Conservation (phyloP, 1,140 invertebrate species). For the Drosophila micromelanica region DNA sequence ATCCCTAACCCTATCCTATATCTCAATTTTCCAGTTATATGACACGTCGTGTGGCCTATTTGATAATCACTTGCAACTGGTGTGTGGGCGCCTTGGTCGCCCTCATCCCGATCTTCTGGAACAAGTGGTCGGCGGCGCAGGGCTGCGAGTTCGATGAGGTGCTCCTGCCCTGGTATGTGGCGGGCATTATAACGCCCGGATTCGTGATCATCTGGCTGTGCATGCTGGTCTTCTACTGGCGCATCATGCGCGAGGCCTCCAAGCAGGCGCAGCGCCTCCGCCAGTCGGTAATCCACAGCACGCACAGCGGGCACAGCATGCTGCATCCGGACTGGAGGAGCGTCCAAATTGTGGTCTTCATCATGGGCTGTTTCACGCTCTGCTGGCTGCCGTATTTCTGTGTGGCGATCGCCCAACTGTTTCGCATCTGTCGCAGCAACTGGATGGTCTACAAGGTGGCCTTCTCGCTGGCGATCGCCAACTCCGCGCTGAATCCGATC, state of each 20-base stretch:
- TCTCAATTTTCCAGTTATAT: conserved; percentile 79
- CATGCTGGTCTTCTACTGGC: conserved; percentile 90
- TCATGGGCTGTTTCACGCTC: conserved; percentile 90
- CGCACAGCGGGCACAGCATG: conserved; percentile 85
- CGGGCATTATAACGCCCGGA: conserved; percentile 88
- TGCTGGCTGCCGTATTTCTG: conserved; percentile 91
- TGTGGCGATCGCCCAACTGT: conserved; percentile 87
- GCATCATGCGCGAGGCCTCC: conserved; percentile 90
- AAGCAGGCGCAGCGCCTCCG: conserved; percentile 88
- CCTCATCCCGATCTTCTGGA: conserved; percentile 89
- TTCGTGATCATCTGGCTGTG: conserved; percentile 89
- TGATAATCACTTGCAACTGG: conserved; percentile 88
- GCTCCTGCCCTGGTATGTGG: conserved; percentile 86
- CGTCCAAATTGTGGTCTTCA: conserved; percentile 90
- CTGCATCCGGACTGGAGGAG: conserved; percentile 89
- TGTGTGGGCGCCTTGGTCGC: conserved; percentile 87
- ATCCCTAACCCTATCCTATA: background rate
- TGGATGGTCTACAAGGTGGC: conserved; percentile 88
- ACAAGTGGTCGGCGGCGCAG: conserved; percentile 87
- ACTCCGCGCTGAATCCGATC: conserved; percentile 91
- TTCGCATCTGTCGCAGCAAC: conserved; percentile 85
- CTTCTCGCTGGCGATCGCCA: conserved; percentile 89
- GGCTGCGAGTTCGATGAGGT: conserved; percentile 86
- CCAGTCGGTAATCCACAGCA: conserved; percentile 65
- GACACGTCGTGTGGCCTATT: conserved; percentile 87